Percentiles rank a stretch among this genome's conserved stretches.
Conservation (phyloP, 2,888 invertebrate genomes). For the Phlogophora meticulosa region DNA sequence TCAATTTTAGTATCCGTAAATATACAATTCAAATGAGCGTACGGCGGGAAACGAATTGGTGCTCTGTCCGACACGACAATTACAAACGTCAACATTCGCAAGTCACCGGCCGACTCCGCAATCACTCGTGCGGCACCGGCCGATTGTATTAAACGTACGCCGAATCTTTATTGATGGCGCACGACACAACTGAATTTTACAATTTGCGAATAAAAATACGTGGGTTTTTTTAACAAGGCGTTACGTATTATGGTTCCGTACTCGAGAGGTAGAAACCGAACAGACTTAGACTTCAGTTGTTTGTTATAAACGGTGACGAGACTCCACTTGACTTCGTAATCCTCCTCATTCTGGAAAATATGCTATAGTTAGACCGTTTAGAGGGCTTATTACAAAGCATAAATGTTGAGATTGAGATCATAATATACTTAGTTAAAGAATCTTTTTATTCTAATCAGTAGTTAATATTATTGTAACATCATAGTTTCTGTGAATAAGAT, state of each 20-base stretch:
- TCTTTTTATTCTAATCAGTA: too few species aligned
- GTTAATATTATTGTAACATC: too few species aligned
- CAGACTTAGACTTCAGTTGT: too few species aligned
- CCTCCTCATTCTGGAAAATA: too few species aligned
- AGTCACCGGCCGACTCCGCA: conserved; percentile 52
- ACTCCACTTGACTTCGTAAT: too few species aligned
- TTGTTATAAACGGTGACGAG: too few species aligned
- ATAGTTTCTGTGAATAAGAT: too few species aligned
- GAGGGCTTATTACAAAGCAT: too few species aligned
- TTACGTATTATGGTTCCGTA: background rate
- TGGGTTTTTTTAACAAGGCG: conserved; percentile 32
- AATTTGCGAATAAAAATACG: conserved; percentile 42
- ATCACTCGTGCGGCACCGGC: conserved; percentile 50
- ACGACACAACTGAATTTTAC: conserved; percentile 50
- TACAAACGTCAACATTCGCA: conserved; percentile 63
- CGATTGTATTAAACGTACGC: conserved; percentile 63
- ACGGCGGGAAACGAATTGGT: conserved; percentile 56
- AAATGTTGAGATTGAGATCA: too few species aligned
- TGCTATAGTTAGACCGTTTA: too few species aligned
- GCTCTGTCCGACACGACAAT: conserved; percentile 56
- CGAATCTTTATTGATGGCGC: conserved; percentile 53
- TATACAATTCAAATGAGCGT: conserved; percentile 60
- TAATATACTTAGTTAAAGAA: too few species aligned
- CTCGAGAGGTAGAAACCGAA: background rate
- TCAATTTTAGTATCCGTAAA: conserved; percentile 50